These are phyloP conservation scores for Cephus sareptanus DNA, from an alignment of 2,888 invertebrate genomes.

Conservation along the genomic window DNA sequence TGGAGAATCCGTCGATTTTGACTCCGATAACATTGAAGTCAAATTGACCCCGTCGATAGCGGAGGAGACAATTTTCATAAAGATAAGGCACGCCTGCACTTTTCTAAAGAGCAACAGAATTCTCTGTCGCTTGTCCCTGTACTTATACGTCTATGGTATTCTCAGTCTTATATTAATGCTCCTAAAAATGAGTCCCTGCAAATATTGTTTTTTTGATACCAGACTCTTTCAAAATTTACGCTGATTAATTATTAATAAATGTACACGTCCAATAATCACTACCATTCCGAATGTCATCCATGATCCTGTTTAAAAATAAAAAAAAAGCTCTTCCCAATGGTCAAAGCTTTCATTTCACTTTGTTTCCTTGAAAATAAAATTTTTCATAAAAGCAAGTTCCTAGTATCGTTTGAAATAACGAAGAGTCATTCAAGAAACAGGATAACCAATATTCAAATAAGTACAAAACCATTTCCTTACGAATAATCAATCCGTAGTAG, in stretches of 20 bases:
- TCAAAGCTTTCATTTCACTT: background rate
- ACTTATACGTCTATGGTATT: slow-evolving; percentile 49
- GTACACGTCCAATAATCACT: background rate
- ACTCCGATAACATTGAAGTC: background rate
- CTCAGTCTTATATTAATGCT: slow-evolving; percentile 44
- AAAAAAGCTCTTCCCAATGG: background rate
- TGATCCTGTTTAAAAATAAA: background rate
- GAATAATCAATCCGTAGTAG: background rate
- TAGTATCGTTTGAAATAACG: background rate
- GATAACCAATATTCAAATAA: background rate
- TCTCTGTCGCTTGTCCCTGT: slow-evolving; percentile 47
- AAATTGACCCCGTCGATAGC: background rate
- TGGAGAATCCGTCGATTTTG: background rate
- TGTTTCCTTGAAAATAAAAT: background rate
- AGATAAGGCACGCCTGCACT: slow-evolving; percentile 22
- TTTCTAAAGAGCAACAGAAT: slow-evolving; percentile 44
- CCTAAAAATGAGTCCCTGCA: slow-evolving; percentile 34
- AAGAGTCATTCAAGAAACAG: background rate
- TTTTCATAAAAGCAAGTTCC: background rate
- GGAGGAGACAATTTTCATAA: background rate
- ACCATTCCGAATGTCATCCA: background rate
- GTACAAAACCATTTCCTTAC: background rate
- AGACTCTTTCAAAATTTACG: background rate
- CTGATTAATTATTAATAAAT: background rate
- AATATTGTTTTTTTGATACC: slow-evolving; percentile 7